Conservation (phyloP, 23 tunicate species). For the Ciona savignyi region DNA sequence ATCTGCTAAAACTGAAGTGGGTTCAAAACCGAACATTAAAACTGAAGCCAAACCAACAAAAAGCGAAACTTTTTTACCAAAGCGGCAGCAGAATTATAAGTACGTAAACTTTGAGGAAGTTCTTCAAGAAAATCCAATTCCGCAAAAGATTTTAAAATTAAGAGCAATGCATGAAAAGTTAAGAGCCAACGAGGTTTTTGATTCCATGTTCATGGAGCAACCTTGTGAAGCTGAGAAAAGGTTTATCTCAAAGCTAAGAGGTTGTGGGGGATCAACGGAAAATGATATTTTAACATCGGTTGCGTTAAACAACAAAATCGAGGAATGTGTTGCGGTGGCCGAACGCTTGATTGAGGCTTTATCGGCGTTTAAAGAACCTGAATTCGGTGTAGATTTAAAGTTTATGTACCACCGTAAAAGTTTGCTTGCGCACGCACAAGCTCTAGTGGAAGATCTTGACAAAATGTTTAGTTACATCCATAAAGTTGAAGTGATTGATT, state of each 20-base stretch:
- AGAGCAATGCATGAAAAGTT: neutral
- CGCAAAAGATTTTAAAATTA: neutral
- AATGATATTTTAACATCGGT: neutral
- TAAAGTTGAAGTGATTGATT: neutral
- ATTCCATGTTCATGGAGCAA: neutral
- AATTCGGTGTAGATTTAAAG: neutral
- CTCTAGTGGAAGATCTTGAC: neutral
- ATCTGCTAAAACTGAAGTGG: neutral
- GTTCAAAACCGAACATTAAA: neutral
- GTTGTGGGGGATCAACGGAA: neutral
- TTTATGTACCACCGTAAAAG: neutral
- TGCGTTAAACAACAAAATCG: neutral
- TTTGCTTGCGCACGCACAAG: neutral
- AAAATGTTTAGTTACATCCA: neutral
- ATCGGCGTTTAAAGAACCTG: neutral
- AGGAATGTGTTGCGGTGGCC: neutral
- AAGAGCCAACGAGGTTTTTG: neutral
- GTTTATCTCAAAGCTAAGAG: neutral
- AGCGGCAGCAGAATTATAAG: neutral
- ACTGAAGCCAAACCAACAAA: neutral
- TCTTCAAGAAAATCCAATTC: neutral
- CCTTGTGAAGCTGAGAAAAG: neutral
- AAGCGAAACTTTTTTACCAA: neutral
- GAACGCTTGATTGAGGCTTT: neutral
- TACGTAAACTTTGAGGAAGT: neutral